These are phyloP conservation scores for Avahi laniger DNA, from an alignment of 2,797 vertebrate species.

Conservation along the genomic window DNA sequence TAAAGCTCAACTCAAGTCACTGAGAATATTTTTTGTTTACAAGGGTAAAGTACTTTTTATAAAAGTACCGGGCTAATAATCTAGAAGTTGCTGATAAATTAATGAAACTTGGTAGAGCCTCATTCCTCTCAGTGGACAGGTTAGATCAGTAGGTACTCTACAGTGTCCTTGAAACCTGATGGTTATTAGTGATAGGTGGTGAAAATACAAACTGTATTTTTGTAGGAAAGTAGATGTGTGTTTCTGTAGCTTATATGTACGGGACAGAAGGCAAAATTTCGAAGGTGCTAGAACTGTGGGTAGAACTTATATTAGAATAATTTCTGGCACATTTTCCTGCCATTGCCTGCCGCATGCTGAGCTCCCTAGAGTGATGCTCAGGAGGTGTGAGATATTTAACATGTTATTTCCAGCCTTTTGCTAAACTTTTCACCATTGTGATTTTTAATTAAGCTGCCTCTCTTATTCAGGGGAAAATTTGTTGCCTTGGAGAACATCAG, in stretches of 20 bases:
- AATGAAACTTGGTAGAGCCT: not conserved
- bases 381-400: not conserved
- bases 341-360: fast-evolving
- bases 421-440: not conserved
- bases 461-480: slow-evolving; percentile 93
- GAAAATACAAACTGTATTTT: not conserved
- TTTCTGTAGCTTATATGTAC: not conserved
- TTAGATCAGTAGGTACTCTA: fast-evolving
- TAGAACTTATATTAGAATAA: fast-evolving
- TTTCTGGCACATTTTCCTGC: not conserved
- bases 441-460: not conserved
- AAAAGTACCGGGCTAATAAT: not conserved
- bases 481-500: slow-evolving; percentile 99
- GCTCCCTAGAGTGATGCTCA: not conserved
- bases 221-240: not conserved
- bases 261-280: not conserved
- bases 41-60: not conserved
- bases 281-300: not conserved
- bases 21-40: not conserved
- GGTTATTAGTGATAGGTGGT: not conserved
- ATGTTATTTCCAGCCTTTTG: not conserved
- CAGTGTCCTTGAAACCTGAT: not conserved
- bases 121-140: not conserved
- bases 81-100: not conserved
- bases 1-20: not conserved